These are phyloP conservation scores for Enteromius argenteus DNA, from an alignment of 2,797 vertebrate genomes.

Conservation along the genomic window DNA sequence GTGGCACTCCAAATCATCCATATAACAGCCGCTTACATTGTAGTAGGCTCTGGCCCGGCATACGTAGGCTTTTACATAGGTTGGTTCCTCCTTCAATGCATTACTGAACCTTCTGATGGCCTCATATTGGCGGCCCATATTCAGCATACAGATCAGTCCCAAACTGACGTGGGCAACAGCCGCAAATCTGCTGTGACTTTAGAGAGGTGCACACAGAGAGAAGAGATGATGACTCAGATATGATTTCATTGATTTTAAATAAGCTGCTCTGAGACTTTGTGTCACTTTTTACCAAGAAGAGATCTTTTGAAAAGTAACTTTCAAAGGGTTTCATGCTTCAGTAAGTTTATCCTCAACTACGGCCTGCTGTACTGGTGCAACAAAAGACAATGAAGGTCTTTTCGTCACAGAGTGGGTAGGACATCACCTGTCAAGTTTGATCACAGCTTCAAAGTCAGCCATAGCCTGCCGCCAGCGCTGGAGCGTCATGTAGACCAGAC, in stretches of 20 bases:
- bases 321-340: slow-evolving; percentile 17
- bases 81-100: slow-evolving; percentile 75
- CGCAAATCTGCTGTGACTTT: slow-evolving; percentile 65
- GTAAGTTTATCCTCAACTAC: background rate
- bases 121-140: slow-evolving; percentile 72
- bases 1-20: background rate
- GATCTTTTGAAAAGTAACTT: slow-evolving; percentile 10
- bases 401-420: background rate
- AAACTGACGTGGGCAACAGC: slow-evolving; percentile 77
- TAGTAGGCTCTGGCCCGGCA: slow-evolving; percentile 76
- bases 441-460: slow-evolving; percentile 80
- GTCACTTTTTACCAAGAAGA: background rate
- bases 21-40: slow-evolving; percentile 70
- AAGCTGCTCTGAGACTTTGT: background rate
- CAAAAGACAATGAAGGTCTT: slow-evolving; percentile 23
- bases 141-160: slow-evolving; percentile 78
- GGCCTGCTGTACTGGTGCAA: slow-evolving; percentile 14
- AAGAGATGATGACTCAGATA: slow-evolving; percentile 31
- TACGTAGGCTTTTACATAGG: slow-evolving; percentile 73
- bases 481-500: slow-evolving; percentile 76
- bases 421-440: slow-evolving; percentile 79
- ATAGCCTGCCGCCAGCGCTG: slow-evolving; percentile 74
- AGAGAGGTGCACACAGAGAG: slow-evolving; percentile 46
- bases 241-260: background rate
- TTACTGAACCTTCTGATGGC: slow-evolving; percentile 77